A percentile compares a stretch with the other conserved stretches of the same genome.
Conservation (phyloP, 2,888 invertebrate species). For the Cheilosia pagana region DNA sequence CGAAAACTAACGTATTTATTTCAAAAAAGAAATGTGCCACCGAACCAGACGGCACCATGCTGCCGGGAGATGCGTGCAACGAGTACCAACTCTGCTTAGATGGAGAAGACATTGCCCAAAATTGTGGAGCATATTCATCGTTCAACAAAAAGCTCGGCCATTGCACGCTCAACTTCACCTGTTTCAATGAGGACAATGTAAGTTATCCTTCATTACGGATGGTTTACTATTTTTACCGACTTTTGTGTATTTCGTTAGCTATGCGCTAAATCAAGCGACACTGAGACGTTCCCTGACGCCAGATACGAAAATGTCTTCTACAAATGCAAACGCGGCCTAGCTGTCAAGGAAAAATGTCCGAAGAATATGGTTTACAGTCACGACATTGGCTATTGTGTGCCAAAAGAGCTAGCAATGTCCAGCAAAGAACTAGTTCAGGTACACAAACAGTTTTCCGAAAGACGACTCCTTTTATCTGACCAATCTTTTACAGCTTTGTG, state of each 20-base stretch:
- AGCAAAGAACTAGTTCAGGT: conserved; percentile 50
- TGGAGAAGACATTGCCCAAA: conserved; percentile 54
- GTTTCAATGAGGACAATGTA: conserved; percentile 50
- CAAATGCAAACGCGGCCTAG: conserved; percentile 38
- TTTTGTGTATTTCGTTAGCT: conserved; percentile 22
- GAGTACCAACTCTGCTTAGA: conserved; percentile 55
- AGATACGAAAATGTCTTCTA: conserved; percentile 34
- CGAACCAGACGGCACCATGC: conserved; percentile 47
- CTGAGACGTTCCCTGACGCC: conserved; percentile 62
- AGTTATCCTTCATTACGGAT: not conserved
- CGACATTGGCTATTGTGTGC: conserved; percentile 61
- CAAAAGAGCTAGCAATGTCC: conserved; percentile 42
- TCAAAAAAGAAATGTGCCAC: conserved; percentile 46
- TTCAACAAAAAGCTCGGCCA: conserved; percentile 42
- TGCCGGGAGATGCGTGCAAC: conserved; percentile 53
- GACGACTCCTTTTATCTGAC: not conserved
- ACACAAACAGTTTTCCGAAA: not conserved
- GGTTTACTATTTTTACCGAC: not conserved
- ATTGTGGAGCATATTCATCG: conserved; percentile 65
- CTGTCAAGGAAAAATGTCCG: conserved; percentile 49
- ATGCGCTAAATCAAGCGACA: conserved; percentile 47
- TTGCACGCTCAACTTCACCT: conserved; percentile 50
- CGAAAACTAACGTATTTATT: not conserved
- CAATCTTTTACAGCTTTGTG: conserved; percentile 39
- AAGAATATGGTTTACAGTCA: conserved; percentile 49